A percentile compares a stretch with the other conserved stretches of the same genome.
phyloP scores from a whole-genome alignment of 2,797 vertebrate species.

The Typhlichthys subterraneus region DNA sequence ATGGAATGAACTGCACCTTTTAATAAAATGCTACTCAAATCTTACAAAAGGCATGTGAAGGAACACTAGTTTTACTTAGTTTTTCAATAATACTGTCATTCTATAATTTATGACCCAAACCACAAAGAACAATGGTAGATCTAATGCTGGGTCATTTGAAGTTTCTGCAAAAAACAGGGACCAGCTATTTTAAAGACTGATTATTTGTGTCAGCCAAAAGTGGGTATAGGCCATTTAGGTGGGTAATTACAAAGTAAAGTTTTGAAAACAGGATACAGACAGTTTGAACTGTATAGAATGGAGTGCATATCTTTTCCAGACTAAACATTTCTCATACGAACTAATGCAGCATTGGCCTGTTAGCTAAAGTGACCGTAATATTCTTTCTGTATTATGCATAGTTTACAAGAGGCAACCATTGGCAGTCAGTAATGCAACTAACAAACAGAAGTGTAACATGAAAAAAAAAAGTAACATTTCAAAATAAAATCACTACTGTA shows the following conservation, averaged over 20 bases:
- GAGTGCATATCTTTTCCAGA: constrained; percentile 65
- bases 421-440: constrained; percentile 55
- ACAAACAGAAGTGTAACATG: constrained; percentile 38
- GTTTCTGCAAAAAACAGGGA: constrained; percentile 30
- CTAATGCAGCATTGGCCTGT: constrained; percentile 51
- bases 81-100: constrained; percentile 73
- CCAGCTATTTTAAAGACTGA: constrained; percentile 41
- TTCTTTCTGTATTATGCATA: constrained; percentile 65
- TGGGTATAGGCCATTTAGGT: constrained; percentile 43
- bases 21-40: constrained; percentile 79
- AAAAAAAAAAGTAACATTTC: constrained; percentile 43
- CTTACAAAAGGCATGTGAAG: constrained; percentile 76
- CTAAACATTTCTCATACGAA: constrained; percentile 48
- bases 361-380: constrained; percentile 44
- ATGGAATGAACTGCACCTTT: constrained; percentile 74
- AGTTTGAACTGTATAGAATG: constrained; percentile 30
- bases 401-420: constrained; percentile 74
- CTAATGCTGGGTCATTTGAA: constrained; percentile 35
- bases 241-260: constrained; percentile 50
- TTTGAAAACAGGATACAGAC: constrained; percentile 43
- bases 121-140: constrained; percentile 22
- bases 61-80: constrained; percentile 59
- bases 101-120: constrained; percentile 30
- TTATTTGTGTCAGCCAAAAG: constrained; percentile 47
- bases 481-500: constrained; percentile 50